Evolutionary conservation across 2,113 vertebrate genomes (phyloP).

Genomic region (Phasianus colchicus): DNA sequence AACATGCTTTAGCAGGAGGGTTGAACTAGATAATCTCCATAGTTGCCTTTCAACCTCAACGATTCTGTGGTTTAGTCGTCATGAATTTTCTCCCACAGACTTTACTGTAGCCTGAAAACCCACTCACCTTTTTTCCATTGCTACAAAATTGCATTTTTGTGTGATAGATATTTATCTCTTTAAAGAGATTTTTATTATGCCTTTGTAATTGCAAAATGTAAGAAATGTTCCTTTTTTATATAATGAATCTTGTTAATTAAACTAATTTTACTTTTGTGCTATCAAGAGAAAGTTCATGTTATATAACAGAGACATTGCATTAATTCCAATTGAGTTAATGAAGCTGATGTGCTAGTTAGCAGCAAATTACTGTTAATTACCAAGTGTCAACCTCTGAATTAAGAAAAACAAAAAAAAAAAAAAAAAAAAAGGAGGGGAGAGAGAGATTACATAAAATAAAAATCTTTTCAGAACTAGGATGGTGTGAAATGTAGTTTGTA

Average conservation of each 20-base stretch:
- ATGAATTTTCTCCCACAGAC: neutral
- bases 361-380: constrained; percentile 14
- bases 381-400: neutral
- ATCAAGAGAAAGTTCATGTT: neutral
- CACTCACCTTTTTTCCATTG: neutral
- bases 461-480: neutral
- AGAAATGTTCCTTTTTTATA: neutral
- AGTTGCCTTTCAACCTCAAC: too few relatives aligned
- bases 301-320: neutral
- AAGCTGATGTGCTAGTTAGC: neutral
- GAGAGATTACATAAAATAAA: neutral
- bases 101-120: neutral
- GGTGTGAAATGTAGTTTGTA: neutral
- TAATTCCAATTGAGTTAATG: neutral
- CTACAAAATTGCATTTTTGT: neutral
- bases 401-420: neutral
- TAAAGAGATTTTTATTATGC: neutral
- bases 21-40: too few relatives aligned
- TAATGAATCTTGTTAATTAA: neutral
- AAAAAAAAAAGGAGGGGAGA: too few relatives aligned
- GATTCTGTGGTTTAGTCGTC: neutral
- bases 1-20: too few relatives aligned
- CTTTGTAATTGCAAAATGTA: neutral
- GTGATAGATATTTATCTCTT: neutral
- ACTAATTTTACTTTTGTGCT: neutral